phyloP scores from a whole-genome alignment of 2,113 vertebrate species.

The Clarias macrocephalus region DNA sequence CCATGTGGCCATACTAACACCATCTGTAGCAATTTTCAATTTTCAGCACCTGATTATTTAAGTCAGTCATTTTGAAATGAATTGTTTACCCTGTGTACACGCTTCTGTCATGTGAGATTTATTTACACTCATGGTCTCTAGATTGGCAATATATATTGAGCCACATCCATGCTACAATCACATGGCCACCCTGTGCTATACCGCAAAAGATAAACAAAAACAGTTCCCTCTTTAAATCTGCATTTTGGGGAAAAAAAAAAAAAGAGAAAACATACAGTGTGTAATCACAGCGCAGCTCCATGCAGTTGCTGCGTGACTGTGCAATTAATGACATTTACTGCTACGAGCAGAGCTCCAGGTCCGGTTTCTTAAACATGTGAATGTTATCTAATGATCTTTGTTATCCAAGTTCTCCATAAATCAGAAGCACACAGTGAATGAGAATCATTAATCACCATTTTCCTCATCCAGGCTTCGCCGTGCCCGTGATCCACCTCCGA shows the following conservation, averaged over 20 bases:
- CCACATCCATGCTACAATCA: neutral
- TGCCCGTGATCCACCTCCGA: neutral
- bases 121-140: neutral
- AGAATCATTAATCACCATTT: conserved; percentile 11
- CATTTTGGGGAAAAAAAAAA: neutral
- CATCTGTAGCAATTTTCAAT: neutral
- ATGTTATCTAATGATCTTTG: neutral
- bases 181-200: neutral
- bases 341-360: neutral
- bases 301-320: too few relatives aligned
- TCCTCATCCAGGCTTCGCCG: neutral
- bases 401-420: neutral
- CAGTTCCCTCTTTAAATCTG: neutral
- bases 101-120: neutral
- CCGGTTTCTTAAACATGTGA: neutral
- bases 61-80: neutral
- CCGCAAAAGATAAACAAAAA: conserved; percentile 7
- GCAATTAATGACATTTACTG: neutral
- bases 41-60: neutral
- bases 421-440: neutral
- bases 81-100: neutral
- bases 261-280: neutral
- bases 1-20: neutral
- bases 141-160: neutral
- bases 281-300: neutral